Evolutionary conservation across 2,113 vertebrate species (phyloP).

Genomic region (Lophura nycthemera): DNA sequence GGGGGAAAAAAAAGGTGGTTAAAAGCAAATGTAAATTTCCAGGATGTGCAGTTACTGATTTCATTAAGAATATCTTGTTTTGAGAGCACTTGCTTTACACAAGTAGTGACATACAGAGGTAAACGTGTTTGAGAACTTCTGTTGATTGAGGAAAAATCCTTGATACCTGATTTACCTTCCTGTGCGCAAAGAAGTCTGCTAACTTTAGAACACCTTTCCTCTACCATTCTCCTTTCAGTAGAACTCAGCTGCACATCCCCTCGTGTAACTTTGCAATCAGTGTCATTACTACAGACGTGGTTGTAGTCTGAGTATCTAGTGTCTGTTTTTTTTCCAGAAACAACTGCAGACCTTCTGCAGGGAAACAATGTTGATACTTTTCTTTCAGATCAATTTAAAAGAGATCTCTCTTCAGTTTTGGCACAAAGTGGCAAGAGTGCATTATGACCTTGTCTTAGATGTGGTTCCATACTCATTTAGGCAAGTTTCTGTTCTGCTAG

Average conservation of each 20-base stretch:
- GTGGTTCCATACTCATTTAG: not conserved
- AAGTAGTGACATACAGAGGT: not conserved
- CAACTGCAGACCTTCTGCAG: not conserved
- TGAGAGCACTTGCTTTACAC: not conserved
- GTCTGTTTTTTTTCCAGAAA: conserved; percentile 40
- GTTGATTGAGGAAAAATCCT: not conserved
- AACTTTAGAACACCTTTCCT: not conserved
- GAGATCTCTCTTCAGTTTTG: not conserved
- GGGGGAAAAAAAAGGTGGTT: not conserved
- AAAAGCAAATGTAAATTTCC: not conserved
- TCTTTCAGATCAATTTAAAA: not conserved
- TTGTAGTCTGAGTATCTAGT: not conserved
- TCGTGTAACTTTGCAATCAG: not conserved
- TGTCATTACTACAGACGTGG: not conserved
- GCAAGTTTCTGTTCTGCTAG: conserved; percentile 28
- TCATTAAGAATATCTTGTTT: not conserved
- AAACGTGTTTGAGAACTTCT: not conserved
- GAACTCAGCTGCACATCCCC: not conserved
- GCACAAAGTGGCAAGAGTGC: not conserved
- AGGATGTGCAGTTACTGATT: not conserved
- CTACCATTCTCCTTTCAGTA: not conserved
- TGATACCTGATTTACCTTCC: not conserved
- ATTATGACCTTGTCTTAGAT: not conserved
- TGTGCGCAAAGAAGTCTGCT: not conserved
- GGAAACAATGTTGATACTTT: not conserved